Evolutionary conservation across 2,113 vertebrate genomes (phyloP).

Genomic region (Falcunculus frontatus): DNA sequence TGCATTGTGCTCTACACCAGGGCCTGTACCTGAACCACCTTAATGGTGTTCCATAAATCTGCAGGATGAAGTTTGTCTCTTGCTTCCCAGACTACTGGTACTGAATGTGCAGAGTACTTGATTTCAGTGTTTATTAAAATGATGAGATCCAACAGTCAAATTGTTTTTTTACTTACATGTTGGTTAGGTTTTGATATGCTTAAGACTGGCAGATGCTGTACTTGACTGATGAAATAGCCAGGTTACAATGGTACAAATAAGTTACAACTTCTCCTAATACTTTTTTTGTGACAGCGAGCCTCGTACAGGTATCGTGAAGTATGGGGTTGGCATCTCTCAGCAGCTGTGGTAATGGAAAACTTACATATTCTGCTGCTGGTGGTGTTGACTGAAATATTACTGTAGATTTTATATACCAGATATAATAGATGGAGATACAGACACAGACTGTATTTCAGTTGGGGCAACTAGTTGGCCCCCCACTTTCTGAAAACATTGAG

Average conservation of each 20-base stretch:
- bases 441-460: neutral
- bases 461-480: neutral
- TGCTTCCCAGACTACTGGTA: neutral
- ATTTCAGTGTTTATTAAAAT: neutral
- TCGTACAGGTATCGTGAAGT: rapidly evolving
- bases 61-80: neutral
- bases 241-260: neutral
- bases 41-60: neutral
- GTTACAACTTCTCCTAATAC: neutral
- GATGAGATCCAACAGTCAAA: neutral
- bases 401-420: neutral
- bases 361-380: neutral
- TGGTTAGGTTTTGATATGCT: neutral
- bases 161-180: neutral
- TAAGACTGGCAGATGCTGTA: neutral
- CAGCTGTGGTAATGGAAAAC: neutral
- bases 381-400: neutral
- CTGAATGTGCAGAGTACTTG: neutral
- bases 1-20: neutral
- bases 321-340: neutral
- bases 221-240: neutral
- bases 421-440: neutral
- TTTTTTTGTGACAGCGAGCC: neutral
- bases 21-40: neutral
- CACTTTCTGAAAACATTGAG: neutral